A percentile compares a stretch with the other conserved stretches of the same genome.
Conservation (phyloP, 2,888 invertebrate genomes). For the Chaitophorus viminalis region DNA sequence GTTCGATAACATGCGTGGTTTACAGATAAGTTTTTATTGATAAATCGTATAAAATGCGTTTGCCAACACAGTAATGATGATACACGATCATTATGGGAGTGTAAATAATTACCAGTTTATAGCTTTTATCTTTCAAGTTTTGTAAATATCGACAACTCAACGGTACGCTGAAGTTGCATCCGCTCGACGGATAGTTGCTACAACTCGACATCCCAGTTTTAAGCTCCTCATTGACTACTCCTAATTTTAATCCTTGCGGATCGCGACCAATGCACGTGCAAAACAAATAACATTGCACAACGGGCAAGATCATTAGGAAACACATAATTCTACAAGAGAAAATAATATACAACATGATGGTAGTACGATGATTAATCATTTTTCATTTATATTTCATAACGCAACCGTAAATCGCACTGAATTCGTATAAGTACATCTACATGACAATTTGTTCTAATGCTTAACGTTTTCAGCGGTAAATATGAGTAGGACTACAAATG, state of each 20-base stretch:
- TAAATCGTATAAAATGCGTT: neutral
- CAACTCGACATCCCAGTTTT: slow-evolving; percentile 62
- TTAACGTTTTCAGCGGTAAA: neutral
- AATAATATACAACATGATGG: neutral
- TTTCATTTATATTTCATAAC: neutral
- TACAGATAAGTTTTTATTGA: neutral
- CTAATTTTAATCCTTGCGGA: slow-evolving; percentile 79
- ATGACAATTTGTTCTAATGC: neutral
- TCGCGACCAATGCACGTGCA: slow-evolving; percentile 90
- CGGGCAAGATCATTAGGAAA: slow-evolving; percentile 86
- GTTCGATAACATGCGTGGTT: slow-evolving; percentile 23
- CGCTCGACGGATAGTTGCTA: slow-evolving; percentile 65
- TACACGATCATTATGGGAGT: neutral
- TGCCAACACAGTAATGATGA: no score
- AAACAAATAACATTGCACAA: slow-evolving; percentile 86
- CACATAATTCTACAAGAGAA: slow-evolving; percentile 75
- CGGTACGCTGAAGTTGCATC: slow-evolving; percentile 66
- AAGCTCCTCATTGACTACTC: slow-evolving; percentile 82
- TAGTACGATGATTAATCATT: neutral
- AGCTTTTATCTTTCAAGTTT: slow-evolving; percentile 75
- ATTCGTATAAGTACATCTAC: neutral
- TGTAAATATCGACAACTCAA: slow-evolving; percentile 71
- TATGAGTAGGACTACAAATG: no score
- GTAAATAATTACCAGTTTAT: slow-evolving; percentile 73
- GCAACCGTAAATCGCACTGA: neutral